Conservation (phyloP, 2,113 vertebrate genomes). For the Okapia johnstoni region DNA sequence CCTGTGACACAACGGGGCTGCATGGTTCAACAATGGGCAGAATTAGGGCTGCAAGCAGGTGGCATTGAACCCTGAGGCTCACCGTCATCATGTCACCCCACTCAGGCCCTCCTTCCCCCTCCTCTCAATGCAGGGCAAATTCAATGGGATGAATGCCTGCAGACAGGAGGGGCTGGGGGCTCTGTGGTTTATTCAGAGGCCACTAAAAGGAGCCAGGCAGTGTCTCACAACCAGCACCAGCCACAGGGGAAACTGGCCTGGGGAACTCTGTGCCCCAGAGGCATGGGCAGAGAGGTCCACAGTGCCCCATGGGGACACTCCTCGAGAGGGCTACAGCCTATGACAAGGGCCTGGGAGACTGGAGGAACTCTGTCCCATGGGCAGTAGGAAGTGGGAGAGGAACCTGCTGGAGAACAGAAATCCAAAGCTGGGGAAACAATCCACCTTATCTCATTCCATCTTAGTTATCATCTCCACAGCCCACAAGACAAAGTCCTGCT, state of each 20-base stretch:
- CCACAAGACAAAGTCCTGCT: background rate
- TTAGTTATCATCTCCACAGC: background rate
- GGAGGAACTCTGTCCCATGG: background rate
- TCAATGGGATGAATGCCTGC: no score
- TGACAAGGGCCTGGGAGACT: background rate
- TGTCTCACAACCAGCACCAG: background rate
- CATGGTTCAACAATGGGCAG: accelerated
- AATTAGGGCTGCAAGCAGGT: background rate
- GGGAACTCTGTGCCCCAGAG: background rate
- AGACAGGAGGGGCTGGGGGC: background rate
- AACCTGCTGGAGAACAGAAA: background rate
- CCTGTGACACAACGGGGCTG: background rate
- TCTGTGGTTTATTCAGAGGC: background rate
- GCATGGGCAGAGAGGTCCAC: background rate
- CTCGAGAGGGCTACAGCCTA: background rate
- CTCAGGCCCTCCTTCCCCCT: accelerated
- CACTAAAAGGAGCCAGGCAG: background rate
- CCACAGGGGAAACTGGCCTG: background rate
- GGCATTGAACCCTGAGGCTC: background rate
- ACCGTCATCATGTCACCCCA: accelerated
- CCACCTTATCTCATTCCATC: background rate
- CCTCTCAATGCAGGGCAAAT: background rate
- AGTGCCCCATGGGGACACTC: background rate
- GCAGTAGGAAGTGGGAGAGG: background rate
- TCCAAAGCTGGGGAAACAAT: background rate